phyloP scores from a whole-genome alignment of 2,113 vertebrate species.

The Gavialis gangeticus region DNA sequence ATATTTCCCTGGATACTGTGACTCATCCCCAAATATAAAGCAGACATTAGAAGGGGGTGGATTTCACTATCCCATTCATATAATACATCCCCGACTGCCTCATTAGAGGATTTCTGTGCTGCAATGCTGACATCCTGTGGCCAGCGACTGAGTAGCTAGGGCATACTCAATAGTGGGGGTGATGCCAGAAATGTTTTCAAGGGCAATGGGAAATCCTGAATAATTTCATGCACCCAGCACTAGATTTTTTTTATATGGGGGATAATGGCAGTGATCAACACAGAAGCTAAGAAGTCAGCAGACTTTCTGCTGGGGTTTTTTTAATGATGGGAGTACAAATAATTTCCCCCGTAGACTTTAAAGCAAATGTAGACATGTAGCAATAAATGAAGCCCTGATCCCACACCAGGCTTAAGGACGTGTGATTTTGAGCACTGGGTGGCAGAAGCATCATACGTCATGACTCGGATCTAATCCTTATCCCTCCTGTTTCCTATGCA shows the following conservation, averaged over 20 bases:
- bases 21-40: rapidly evolving
- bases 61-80: neutral
- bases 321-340: neutral
- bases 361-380: neutral
- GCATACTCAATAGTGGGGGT: rapidly evolving
- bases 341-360: neutral
- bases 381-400: neutral
- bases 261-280: neutral
- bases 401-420: neutral
- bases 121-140: conserved; percentile 70
- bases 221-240: neutral
- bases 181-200: neutral
- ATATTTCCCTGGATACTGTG: neutral
- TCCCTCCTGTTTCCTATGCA: neutral
- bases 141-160: neutral
- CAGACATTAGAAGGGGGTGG: neutral
- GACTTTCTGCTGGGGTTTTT: neutral
- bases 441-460: neutral
- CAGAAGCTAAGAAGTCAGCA: neutral
- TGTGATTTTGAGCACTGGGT: neutral
- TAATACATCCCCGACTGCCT: rapidly evolving
- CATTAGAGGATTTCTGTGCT: neutral
- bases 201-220: neutral
- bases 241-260: neutral
- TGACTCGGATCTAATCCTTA: neutral